Evolutionary conservation across 2,888 invertebrate species (phyloP), one percentile per base, ranked within the genome.

Genomic region (Eupsilia transversa): DNA sequence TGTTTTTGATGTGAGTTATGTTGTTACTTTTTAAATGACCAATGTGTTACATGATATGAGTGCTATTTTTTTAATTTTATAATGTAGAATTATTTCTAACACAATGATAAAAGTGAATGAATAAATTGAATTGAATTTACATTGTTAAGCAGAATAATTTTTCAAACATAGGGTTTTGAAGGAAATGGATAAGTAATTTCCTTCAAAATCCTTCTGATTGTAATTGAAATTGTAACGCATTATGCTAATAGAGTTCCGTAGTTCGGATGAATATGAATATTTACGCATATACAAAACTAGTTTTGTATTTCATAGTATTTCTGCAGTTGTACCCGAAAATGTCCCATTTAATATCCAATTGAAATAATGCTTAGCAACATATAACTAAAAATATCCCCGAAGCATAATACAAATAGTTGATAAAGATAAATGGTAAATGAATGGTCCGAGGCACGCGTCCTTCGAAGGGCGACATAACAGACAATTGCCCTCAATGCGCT

Each of bases 401-500:
- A 12, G 3, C n/a, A 3, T n/a, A 33, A 3, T 33, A 49, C 23
- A 49, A 46, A 46, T 46, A 71, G 59, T 79, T 82, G 56, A 86
- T 86, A 79, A 77, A 86, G 77, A 76, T 72, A 80, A 83, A 87
- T 83, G 80, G 68, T 68, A 84, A 79, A 77, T 83, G 74, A 87
- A 86, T 88, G 76, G 74, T 72, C 73, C 35, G 59, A 83, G 73
- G 77, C 74, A 73, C 71, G 77, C 91, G 95, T 94, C 95, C 95
- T 95, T 95, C 91, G 86, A 94, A 94, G 95, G 94, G 94, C 95
- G 87, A 63, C 75, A 74, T 83, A 80, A 84, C 76, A 82, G 49
- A 77, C 87, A 94, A 94, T 93, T 94, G 94, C 83, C 90, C 92
- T 87, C 86, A 92, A 93, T 94, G 92, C 91, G 93, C 79, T 93